Evolutionary conservation across 2,888 invertebrate genomes (phyloP).

Genomic region (Tipula confusa): DNA sequence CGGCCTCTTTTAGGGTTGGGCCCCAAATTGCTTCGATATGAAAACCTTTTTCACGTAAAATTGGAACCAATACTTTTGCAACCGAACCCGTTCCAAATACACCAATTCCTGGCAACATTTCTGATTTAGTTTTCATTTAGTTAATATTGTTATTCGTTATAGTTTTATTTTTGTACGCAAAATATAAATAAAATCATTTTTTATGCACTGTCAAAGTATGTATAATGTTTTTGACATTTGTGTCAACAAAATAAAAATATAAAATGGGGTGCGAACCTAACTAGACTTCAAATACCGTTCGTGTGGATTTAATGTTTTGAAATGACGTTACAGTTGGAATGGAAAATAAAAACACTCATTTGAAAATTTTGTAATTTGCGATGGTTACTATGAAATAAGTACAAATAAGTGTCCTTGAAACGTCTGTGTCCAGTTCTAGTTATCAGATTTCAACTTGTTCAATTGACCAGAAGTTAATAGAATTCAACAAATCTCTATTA

Average conservation of each 20-base stretch:
- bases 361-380: no score
- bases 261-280: neutral
- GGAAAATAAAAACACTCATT: no score
- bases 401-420: no score
- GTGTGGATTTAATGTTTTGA: no score
- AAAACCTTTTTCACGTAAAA: conserved; percentile 86
- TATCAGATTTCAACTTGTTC: no score
- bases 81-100: conserved; percentile 89
- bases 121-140: conserved; percentile 21
- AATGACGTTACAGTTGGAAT: no score
- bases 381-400: no score
- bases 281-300: no score
- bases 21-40: conserved; percentile 95
- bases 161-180: neutral
- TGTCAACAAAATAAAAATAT: neutral
- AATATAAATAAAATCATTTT: neutral
- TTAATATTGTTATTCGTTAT: neutral
- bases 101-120: conserved; percentile 88
- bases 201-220: no score
- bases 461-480: no score
- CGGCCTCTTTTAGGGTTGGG: conserved; percentile 65
- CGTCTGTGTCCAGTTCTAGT: no score
- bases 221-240: neutral
- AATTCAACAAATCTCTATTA: no score
- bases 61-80: conserved; percentile 81